phyloP scores from a whole-genome alignment of 2,888 invertebrate species.

The Caenorhabditis sp. region DNA sequence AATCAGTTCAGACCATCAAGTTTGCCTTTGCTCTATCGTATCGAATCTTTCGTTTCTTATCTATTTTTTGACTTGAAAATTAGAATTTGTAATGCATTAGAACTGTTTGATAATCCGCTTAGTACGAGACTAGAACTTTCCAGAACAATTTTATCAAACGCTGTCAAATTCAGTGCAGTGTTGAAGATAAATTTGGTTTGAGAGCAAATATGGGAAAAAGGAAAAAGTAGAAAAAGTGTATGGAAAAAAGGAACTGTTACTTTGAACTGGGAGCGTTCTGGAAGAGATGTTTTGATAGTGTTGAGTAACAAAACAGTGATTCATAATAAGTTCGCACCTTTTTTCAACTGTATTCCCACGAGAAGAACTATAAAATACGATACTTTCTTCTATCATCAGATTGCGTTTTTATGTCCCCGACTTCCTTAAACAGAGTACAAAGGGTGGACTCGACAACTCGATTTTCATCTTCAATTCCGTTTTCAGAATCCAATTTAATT shows the following conservation, averaged over 20 bases:
- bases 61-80: constrained; percentile 17
- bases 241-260: not conserved
- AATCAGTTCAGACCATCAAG: constrained; percentile 2
- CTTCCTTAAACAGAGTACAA: constrained; percentile 35
- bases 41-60: not conserved
- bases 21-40: not conserved
- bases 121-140: not conserved
- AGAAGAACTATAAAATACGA: constrained; percentile 35
- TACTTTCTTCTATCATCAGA: constrained; percentile 13
- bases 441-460: constrained; percentile 28
- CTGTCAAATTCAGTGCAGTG: not conserved
- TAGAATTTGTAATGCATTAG: constrained; percentile 1
- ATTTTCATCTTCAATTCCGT: constrained; percentile 43
- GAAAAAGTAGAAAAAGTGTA: too few species aligned
- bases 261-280: too few species aligned
- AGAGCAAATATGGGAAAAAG: constrained; percentile 3
- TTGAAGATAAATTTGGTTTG: too few species aligned
- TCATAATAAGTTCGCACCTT: constrained; percentile 14
- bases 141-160: too few species aligned
- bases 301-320: constrained; percentile 12
- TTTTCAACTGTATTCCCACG: constrained; percentile 3
- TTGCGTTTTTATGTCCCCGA: constrained; percentile 7
- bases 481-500: constrained; percentile 33
- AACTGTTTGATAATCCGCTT: constrained; percentile 1
- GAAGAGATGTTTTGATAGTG: not conserved